These are phyloP conservation scores for Meandrina meandrites DNA, from an alignment of 92 coral and sea anemone genomes.

Conservation along the genomic window DNA sequence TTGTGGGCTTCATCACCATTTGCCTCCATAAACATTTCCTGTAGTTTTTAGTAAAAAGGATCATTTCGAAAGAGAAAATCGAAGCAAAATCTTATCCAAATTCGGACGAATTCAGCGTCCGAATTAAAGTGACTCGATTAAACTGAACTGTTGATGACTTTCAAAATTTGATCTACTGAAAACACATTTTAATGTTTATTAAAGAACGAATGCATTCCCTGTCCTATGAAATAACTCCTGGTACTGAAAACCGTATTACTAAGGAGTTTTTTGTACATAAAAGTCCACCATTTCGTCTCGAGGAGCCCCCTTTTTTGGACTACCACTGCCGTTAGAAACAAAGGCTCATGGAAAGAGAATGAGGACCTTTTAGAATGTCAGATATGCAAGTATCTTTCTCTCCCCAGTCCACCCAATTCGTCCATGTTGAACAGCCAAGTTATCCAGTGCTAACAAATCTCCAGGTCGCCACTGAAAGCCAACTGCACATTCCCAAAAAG, in stretches of 20 bases:
- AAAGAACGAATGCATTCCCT: neutral
- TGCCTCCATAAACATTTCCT: too few relatives aligned
- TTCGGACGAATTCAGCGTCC: too few relatives aligned
- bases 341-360: too few relatives aligned
- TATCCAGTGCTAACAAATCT: slow-evolving; percentile 52
- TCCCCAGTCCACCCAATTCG: slow-evolving; percentile 49
- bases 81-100: too few relatives aligned
- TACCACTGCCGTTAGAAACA: too few relatives aligned
- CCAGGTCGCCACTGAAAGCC: slow-evolving; percentile 56
- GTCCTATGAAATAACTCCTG: neutral
- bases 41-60: too few relatives aligned
- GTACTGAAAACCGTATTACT: neutral
- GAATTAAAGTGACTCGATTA: too few relatives aligned
- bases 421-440: slow-evolving; percentile 48
- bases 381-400: slow-evolving; percentile 29
- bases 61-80: too few relatives aligned
- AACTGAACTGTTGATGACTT: too few relatives aligned
- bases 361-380: neutral
- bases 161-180: too few relatives aligned
- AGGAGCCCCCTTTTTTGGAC: neutral
- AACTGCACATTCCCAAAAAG: slow-evolving; percentile 53
- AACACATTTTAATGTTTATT: too few relatives aligned
- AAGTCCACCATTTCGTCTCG: neutral
- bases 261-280: neutral
- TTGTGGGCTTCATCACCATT: too few relatives aligned